Percentiles rank a stretch among this genome's conserved stretches.
phyloP scores from a whole-genome alignment of 2,888 invertebrate species.

The Pterostichus madidus region DNA sequence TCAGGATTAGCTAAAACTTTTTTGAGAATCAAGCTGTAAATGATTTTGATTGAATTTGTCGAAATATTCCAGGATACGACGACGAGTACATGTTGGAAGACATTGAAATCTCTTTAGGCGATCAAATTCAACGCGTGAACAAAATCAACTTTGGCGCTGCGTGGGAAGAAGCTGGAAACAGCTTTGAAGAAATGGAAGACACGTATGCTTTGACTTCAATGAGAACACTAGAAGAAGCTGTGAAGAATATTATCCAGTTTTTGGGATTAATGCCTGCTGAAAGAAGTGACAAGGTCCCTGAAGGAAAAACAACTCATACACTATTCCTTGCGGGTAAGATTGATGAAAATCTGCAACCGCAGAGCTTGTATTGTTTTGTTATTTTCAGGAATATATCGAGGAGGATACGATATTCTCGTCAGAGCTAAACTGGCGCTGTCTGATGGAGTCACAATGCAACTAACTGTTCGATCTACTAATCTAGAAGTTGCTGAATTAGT shows the following conservation, averaged over 20 bases:
- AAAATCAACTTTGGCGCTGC: slow-evolving; percentile 86
- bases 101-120: slow-evolving; percentile 90
- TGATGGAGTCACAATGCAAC: slow-evolving; percentile 94
- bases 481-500: slow-evolving; percentile 92
- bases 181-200: slow-evolving; percentile 88
- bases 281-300: slow-evolving; percentile 89
- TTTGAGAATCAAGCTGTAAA: too few species aligned
- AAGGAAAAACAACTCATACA: slow-evolving; percentile 90
- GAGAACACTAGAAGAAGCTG: slow-evolving; percentile 89
- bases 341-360: not conserved
- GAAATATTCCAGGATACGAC: slow-evolving; percentile 83
- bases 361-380: not conserved
- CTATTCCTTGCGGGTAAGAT: slow-evolving; percentile 86
- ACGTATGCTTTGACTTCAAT: slow-evolving; percentile 93
- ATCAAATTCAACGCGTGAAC: slow-evolving; percentile 90
- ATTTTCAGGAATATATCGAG: slow-evolving; percentile 88
- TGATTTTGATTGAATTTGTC: slow-evolving; percentile 27
- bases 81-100: slow-evolving; percentile 98
- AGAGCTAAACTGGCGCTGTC: slow-evolving; percentile 90
- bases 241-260: slow-evolving; percentile 89
- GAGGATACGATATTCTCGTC: slow-evolving; percentile 93
- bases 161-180: slow-evolving; percentile 83
- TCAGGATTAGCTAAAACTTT: too few species aligned
- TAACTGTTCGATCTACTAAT: slow-evolving; percentile 92
- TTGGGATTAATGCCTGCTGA: slow-evolving; percentile 93